Evolutionary conservation across 2,888 invertebrate genomes (phyloP).

Genomic region (Caenorhabditis plicata): DNA sequence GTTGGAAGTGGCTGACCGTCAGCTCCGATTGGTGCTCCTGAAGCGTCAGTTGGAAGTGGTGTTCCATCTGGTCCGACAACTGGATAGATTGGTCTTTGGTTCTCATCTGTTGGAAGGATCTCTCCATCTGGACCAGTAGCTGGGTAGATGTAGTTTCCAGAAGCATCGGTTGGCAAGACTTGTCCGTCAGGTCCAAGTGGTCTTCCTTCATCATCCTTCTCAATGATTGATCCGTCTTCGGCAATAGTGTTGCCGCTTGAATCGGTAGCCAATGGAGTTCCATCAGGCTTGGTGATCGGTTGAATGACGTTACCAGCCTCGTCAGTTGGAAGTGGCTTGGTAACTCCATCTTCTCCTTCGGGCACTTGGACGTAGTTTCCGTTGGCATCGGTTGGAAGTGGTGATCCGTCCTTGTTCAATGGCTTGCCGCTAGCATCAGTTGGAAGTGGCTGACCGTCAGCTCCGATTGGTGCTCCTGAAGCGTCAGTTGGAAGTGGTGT

Average conservation of each 20-base stretch:
- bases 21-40: slow-evolving; percentile 23
- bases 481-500: slow-evolving; percentile 26
- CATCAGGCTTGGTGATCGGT: slow-evolving; percentile 27
- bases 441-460: slow-evolving; percentile 19
- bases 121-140: slow-evolving; percentile 27
- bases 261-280: slow-evolving; percentile 26
- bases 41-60: slow-evolving; percentile 20
- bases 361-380: slow-evolving; percentile 38
- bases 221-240: slow-evolving; percentile 8
- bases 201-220: slow-evolving; percentile 20
- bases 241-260: slow-evolving; percentile 27
- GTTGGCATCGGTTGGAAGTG: slow-evolving; percentile 44
- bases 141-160: slow-evolving; percentile 28
- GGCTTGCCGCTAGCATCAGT: slow-evolving; percentile 19
- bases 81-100: slow-evolving; percentile 16
- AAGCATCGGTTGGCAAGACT: slow-evolving; percentile 10
- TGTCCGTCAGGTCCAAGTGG: slow-evolving; percentile 33
- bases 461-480: slow-evolving; percentile 25
- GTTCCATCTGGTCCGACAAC: slow-evolving; percentile 21
- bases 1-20: slow-evolving; percentile 23
- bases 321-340: slow-evolving; percentile 19
- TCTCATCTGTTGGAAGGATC: slow-evolving; percentile 23
- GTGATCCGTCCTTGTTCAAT: slow-evolving; percentile 21
- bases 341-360: not conserved
- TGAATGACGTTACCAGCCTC: slow-evolving; percentile 22